Evolutionary conservation across 2,113 vertebrate species (phyloP).

Genomic region (Hyaena hyaena): DNA sequence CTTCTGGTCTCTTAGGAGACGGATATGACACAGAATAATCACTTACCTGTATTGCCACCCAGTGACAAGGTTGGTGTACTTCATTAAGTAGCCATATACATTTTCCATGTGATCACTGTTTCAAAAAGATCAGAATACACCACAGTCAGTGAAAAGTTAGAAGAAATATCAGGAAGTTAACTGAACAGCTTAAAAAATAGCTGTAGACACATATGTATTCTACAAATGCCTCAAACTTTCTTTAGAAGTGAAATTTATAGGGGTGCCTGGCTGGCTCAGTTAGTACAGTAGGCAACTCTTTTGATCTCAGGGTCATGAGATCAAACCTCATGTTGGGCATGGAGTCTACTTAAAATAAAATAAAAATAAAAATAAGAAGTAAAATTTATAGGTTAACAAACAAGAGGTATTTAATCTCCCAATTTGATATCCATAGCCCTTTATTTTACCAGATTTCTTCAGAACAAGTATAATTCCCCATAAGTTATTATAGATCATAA

Average conservation of each 20-base stretch:
- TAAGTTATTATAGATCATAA: neutral
- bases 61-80: conserved; percentile 99
- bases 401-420: neutral
- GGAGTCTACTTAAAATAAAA: no score
- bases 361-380: neutral
- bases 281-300: no score
- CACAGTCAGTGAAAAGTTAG: conserved; percentile 63
- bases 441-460: conserved; percentile 37
- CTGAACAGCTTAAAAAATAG: neutral
- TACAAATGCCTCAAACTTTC: conserved; percentile 39
- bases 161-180: conserved; percentile 31
- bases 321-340: no score
- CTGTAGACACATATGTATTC: neutral
- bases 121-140: conserved; percentile 62
- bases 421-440: conserved; percentile 17
- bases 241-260: conserved; percentile 26
- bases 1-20: neutral
- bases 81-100: conserved; percentile 97
- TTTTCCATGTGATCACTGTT: conserved; percentile 98
- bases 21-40: neutral
- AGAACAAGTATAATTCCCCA: neutral
- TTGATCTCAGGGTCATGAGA: no score
- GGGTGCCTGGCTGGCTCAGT: no score
- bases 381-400: conserved; percentile 14
- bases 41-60: conserved; percentile 98